Conservation (phyloP, 2,888 invertebrate genomes). For the Aporophyla nigra region DNA sequence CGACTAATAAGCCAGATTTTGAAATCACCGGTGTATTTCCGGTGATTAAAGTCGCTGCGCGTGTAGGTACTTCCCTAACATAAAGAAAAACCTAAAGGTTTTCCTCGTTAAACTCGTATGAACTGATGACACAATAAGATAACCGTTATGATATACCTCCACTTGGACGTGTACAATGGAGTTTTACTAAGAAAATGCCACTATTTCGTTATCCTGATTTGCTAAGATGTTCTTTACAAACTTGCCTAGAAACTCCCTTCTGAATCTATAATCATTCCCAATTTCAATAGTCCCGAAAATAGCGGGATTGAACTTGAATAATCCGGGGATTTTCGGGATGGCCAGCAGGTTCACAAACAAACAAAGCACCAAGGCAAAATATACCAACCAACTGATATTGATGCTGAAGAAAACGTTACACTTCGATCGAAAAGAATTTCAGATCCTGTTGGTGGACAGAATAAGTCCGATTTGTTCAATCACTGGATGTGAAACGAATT, state of each 20-base stretch:
- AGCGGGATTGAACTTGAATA: too few species aligned
- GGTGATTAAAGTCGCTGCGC: background rate
- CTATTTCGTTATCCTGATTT: background rate
- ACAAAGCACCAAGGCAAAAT: too few species aligned
- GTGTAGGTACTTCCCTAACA: background rate
- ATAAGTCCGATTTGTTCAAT: too few species aligned
- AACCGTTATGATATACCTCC: background rate
- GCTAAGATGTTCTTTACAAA: background rate
- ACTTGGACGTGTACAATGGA: background rate
- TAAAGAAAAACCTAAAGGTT: background rate
- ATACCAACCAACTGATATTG: too few species aligned
- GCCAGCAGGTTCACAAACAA: too few species aligned
- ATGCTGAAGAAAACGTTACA: too few species aligned
- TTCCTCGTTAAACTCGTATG: background rate
- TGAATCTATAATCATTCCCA: background rate
- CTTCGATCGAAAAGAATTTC: too few species aligned
- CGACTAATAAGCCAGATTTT: background rate
- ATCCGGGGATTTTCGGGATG: too few species aligned
- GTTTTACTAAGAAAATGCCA: background rate
- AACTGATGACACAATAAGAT: constrained; percentile 4
- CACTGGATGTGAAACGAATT: too few species aligned
- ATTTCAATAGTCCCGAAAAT: too few species aligned
- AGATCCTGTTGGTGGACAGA: too few species aligned
- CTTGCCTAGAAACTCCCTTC: background rate
- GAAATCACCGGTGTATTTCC: background rate